These are phyloP conservation scores for Vidua chalybeata DNA, from an alignment of 2,113 vertebrate species.

Conservation along the genomic window DNA sequence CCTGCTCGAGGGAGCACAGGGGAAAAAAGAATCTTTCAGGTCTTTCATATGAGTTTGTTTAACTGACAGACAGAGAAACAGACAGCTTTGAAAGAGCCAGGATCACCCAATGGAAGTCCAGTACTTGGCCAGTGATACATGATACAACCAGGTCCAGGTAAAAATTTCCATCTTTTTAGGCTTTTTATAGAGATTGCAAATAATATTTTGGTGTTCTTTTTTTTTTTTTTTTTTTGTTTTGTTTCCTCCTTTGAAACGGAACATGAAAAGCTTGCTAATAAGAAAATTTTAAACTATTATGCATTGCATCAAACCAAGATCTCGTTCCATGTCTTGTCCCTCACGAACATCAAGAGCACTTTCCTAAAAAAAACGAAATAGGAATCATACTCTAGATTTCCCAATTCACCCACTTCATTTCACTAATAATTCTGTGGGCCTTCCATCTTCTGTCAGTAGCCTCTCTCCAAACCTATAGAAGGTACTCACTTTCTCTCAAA, in stretches of 20 bases:
- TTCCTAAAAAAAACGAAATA: background rate
- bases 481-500: background rate
- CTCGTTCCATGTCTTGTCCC: background rate
- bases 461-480: background rate
- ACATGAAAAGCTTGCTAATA: background rate
- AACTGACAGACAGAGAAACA: background rate
- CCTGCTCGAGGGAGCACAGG: background rate
- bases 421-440: background rate
- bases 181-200: background rate
- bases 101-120: background rate
- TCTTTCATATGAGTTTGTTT: background rate
- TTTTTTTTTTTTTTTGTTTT: too few species aligned
- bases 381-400: background rate
- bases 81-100: background rate
- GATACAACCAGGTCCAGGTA: background rate
- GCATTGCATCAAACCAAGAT: background rate
- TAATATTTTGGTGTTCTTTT: background rate
- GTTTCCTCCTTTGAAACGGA: too few species aligned
- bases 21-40: background rate
- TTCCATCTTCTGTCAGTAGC: background rate
- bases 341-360: background rate
- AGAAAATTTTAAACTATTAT: background rate
- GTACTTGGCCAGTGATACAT: background rate
- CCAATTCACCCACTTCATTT: background rate
- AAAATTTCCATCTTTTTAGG: background rate